Conservation (phyloP, 1,140 invertebrate species). For the Drosophila novamexicana region DNA sequence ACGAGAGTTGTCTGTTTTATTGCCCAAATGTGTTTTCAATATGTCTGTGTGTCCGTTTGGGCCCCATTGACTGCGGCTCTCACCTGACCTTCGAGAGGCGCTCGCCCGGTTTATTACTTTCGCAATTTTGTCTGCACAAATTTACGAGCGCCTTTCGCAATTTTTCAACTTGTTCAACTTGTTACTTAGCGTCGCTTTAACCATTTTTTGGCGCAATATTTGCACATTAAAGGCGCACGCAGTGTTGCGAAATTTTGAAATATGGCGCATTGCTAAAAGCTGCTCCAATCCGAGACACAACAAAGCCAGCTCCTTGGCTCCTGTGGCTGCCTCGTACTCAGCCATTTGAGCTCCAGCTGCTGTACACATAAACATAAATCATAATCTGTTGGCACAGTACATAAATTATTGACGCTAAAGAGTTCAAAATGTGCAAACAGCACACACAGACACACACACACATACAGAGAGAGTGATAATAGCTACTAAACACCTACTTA, state of each 20-base stretch:
- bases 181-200: conserved; percentile 75
- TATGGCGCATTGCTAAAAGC: conserved; percentile 43
- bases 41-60: background rate
- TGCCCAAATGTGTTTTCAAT: conserved; percentile 32
- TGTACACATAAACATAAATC: conserved; percentile 68
- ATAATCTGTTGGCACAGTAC: conserved; percentile 78
- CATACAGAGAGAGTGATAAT: conserved; percentile 55
- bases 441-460: conserved; percentile 26
- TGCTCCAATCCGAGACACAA: conserved; percentile 32
- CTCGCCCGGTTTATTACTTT: conserved; percentile 69
- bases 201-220: conserved; percentile 67
- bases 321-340: background rate
- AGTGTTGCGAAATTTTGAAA: conserved; percentile 32
- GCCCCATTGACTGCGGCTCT: conserved; percentile 5
- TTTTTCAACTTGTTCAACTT: conserved; percentile 81
- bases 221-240: conserved; percentile 15
- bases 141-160: conserved; percentile 71
- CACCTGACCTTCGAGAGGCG: conserved; percentile 54
- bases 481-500: conserved; percentile 79
- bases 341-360: conserved; percentile 48
- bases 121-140: conserved; percentile 61
- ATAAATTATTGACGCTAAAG: conserved; percentile 82
- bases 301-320: conserved; percentile 13
- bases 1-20: conserved; percentile 15
- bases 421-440: conserved; percentile 67